Conservation (phyloP, 1,140 invertebrate species). For the Schmidtea mediterranea region DNA sequence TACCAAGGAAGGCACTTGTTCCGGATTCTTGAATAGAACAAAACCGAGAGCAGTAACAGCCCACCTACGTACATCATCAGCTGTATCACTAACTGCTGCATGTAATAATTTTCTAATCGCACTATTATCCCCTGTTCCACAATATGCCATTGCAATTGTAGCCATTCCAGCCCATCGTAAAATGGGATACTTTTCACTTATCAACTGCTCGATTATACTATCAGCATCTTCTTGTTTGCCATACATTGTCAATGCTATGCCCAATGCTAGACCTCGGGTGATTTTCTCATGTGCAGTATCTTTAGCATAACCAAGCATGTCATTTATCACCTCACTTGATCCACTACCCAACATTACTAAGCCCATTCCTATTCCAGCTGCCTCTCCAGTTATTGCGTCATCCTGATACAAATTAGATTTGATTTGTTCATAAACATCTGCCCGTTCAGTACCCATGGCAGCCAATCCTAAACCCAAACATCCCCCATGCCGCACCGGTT, state of each 20-base stretch:
- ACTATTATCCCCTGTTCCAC: slow-evolving; percentile 81
- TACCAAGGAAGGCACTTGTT: slow-evolving; percentile 61
- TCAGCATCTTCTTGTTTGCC: slow-evolving; percentile 81
- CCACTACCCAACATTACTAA: slow-evolving; percentile 90
- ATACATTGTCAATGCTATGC: slow-evolving; percentile 85
- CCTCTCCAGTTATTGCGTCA: slow-evolving; percentile 80
- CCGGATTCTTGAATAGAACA: slow-evolving; percentile 49
- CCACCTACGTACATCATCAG: slow-evolving; percentile 84
- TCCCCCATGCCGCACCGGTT: slow-evolving; percentile 76
- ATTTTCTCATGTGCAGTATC: slow-evolving; percentile 98
- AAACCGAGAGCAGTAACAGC: slow-evolving; percentile 91
- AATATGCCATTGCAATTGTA: slow-evolving; percentile 89
- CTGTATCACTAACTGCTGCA: slow-evolving; percentile 87
- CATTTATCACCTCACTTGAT: slow-evolving; percentile 54
- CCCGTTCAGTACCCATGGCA: slow-evolving; percentile 74
- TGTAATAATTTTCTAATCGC: slow-evolving; percentile 76
- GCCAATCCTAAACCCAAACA: slow-evolving; percentile 81
- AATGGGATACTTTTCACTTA: slow-evolving; percentile 33
- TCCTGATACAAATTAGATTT: slow-evolving; percentile 78
- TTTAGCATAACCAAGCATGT: slow-evolving; percentile 50
- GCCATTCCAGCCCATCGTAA: slow-evolving; percentile 62
- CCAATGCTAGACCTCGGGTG: slow-evolving; percentile 65
- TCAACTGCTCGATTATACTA: slow-evolving; percentile 57
- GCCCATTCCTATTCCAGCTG: slow-evolving; percentile 87
- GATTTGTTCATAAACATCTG: slow-evolving; percentile 15